Conservation (phyloP, 2,797 vertebrate species). For the Syndactyla subalaris region DNA sequence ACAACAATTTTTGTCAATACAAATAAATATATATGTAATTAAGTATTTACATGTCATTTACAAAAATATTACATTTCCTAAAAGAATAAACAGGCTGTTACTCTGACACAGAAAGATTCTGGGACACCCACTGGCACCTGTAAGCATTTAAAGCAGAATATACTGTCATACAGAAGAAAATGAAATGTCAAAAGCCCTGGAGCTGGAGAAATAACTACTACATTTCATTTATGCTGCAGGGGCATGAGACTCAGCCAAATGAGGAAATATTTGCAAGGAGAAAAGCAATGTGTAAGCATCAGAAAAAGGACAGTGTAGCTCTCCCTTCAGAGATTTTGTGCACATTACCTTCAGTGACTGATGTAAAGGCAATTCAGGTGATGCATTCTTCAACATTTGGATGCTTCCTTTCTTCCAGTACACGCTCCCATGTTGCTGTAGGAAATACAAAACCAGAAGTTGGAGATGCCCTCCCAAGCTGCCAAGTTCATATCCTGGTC, state of each 20-base stretch:
- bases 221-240: background rate
- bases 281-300: background rate
- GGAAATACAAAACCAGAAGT: background rate
- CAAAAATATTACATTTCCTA: background rate
- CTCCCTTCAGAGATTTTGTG: background rate
- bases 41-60: background rate
- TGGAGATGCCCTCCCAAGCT: background rate
- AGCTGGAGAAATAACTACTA: background rate
- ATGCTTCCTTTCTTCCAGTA: slow-evolving; percentile 88
- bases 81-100: background rate
- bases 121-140: background rate
- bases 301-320: background rate
- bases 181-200: background rate
- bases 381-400: slow-evolving; percentile 73
- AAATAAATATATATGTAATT: background rate
- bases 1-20: background rate
- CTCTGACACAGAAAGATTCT: background rate
- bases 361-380: slow-evolving; percentile 76
- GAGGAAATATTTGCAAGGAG: background rate
- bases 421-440: slow-evolving; percentile 94
- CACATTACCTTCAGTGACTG: slow-evolving; percentile 82
- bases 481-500: background rate
- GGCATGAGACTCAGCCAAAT: background rate
- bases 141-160: background rate
- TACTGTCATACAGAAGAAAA: background rate